Conservation (phyloP, 1,140 invertebrate species). For the Neodiprion virginianus region DNA sequence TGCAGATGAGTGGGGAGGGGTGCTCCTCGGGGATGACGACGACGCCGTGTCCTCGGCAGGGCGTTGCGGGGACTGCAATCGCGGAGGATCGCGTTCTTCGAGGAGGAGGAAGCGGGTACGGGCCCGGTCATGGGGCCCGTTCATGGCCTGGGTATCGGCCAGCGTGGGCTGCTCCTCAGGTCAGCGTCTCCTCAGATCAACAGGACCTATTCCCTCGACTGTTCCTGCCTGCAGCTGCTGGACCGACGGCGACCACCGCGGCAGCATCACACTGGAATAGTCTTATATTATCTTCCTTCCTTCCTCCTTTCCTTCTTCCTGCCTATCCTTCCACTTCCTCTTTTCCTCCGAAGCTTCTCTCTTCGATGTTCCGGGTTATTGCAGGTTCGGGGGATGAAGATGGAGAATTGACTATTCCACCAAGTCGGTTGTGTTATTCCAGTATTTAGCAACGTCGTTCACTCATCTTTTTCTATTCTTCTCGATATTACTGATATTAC, state of each 20-base stretch:
- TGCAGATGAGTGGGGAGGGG: too few relatives aligned
- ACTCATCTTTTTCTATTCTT: too few relatives aligned
- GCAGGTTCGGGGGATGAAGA: too few relatives aligned
- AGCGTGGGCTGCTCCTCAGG: background rate
- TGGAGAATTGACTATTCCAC: too few relatives aligned
- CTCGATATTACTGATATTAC: too few relatives aligned
- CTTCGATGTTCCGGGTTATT: too few relatives aligned
- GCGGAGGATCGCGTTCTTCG: too few relatives aligned
- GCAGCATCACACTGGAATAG: background rate
- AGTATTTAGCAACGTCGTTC: too few relatives aligned
- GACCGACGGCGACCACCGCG: conserved; percentile 2
- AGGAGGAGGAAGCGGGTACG: background rate
- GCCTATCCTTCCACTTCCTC: background rate
- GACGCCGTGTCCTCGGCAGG: background rate
- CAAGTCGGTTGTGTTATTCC: too few relatives aligned
- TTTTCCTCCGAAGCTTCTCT: background rate
- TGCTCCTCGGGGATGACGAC: background rate
- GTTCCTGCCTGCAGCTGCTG: background rate
- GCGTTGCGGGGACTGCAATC: too few relatives aligned
- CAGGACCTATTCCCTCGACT: background rate
- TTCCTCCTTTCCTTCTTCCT: too few relatives aligned
- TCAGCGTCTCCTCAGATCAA: background rate
- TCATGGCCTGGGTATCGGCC: conserved; percentile 3
- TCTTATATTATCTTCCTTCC: too few relatives aligned
- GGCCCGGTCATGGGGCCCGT: background rate